Conservation (phyloP, 2,888 invertebrate species). For the Dicycla oo region DNA sequence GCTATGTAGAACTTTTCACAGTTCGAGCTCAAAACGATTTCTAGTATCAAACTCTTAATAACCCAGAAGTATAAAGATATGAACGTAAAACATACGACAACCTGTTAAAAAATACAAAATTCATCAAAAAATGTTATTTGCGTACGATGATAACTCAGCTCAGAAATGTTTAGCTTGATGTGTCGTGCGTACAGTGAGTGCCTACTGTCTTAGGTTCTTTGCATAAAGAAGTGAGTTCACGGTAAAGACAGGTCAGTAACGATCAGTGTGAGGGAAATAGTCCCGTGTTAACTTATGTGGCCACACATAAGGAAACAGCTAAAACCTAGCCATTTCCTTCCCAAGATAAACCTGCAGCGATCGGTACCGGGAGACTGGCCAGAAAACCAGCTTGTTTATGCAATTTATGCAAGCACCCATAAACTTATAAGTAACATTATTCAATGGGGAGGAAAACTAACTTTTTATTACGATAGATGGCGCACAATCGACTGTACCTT, state of each 20-base stretch:
- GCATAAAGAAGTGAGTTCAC: neutral
- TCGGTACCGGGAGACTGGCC: neutral
- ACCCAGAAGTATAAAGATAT: slow-evolving; percentile 33
- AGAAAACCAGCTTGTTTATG: neutral
- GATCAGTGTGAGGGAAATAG: neutral
- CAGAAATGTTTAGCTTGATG: neutral
- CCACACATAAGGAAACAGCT: neutral
- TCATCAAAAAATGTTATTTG: too few relatives aligned
- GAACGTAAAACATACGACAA: slow-evolving; percentile 7
- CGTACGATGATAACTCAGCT: neutral
- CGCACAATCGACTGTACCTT: too few relatives aligned
- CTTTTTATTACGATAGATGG: too few relatives aligned
- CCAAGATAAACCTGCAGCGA: neutral
- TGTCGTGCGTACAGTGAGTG: neutral
- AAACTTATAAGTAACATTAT: neutral
- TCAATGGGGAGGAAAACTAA: too few relatives aligned
- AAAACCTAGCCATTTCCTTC: neutral
- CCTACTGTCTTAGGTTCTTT: neutral
- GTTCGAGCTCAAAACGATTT: slow-evolving; percentile 23
- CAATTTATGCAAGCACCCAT: neutral
- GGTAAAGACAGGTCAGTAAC: neutral
- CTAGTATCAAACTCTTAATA: slow-evolving; percentile 28
- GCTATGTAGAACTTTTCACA: slow-evolving; percentile 26
- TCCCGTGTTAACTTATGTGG: neutral
- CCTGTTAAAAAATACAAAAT: slow-evolving; percentile 15